These are phyloP conservation scores for Muntiacus muntjak DNA, from an alignment of 2,113 vertebrate species.

Conservation along the genomic window DNA sequence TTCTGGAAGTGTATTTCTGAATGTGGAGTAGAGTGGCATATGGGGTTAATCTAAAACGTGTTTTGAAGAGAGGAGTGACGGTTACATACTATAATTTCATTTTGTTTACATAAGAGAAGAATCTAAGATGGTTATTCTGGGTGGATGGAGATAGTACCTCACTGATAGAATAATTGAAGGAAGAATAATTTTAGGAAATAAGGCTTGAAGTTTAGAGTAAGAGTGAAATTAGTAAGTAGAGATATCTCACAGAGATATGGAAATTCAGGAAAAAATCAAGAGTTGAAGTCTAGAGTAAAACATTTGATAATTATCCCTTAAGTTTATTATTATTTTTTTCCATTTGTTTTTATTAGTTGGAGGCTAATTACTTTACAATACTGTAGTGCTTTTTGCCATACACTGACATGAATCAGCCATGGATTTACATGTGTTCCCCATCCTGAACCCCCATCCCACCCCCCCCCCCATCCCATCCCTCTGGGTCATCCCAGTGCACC, in stretches of 20 bases:
- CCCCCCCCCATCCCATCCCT: too few relatives aligned
- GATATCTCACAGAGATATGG: background rate
- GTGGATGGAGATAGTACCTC: background rate
- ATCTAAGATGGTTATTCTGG: background rate
- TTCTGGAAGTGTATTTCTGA: background rate
- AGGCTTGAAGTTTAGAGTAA: background rate
- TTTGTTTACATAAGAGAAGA: background rate
- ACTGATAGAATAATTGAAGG: background rate
- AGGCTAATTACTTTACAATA: too few relatives aligned
- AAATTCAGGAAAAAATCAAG: slow-evolving; percentile 3
- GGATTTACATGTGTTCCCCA: too few relatives aligned
- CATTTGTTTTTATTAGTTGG: too few relatives aligned
- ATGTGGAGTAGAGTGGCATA: background rate
- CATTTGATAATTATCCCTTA: background rate
- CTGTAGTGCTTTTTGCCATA: too few relatives aligned
- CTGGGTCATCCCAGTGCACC: too few relatives aligned
- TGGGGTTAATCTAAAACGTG: background rate
- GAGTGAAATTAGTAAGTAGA: background rate
- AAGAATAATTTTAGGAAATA: background rate
- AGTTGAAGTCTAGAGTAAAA: background rate
- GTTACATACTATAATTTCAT: background rate
- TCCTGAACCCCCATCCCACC: too few relatives aligned
- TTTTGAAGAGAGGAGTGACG: background rate
- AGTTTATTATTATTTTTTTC: background rate
- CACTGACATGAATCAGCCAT: too few relatives aligned